Base-by-base conservation (phyloP, 1,140 invertebrate species). In the Drosophila guanche region DNA sequence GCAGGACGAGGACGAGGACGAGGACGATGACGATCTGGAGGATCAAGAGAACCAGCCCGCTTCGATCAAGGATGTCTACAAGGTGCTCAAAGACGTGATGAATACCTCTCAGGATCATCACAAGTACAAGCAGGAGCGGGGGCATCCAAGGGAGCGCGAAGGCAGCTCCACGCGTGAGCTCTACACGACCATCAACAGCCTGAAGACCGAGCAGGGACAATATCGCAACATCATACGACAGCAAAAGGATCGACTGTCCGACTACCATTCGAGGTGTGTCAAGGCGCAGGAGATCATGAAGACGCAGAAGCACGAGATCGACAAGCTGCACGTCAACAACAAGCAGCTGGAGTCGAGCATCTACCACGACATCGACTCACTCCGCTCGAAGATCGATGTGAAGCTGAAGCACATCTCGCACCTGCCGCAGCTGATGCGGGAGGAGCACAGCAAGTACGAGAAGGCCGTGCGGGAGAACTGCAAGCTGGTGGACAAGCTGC, bases 271-370 rank as follows among this genome's bases (percentile, higher is more conserved):
- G 2, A 79, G 90, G 8, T 91, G 79, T 6, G 45, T 90, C 1
- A 90, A 90, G 45, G 90, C 90, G 3, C 85, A 91, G 61, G 83
- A 90, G 48, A 83, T 91, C 2, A 90, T 91, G 83, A 74, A 88
- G 68, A 77, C 72, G 10, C 90, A 91, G 5, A 90, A 90, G 66
- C 53, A 69, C 2, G 86, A 91, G 69, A 90, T 91, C 41, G 83
- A 90, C 10, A 90, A 91, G 58, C 71, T 91, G 12, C 76, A 85
- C 3, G 57, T 63, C 2, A 90, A 89, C 37, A 90, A 90, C 51
- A 88, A 83, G 41, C 83, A 90, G 14, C 50, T 90, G 50, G 89
- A 90, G 51, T 54, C 70, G 10, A 90, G 88, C 45, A 81, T 90
- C n/a, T 69, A 65, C 7, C 23, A 66, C 0, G 80, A 88, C 48